Base-by-base conservation (phyloP, 2,888 invertebrate genomes). In the Callinectes sapidus region DNA sequence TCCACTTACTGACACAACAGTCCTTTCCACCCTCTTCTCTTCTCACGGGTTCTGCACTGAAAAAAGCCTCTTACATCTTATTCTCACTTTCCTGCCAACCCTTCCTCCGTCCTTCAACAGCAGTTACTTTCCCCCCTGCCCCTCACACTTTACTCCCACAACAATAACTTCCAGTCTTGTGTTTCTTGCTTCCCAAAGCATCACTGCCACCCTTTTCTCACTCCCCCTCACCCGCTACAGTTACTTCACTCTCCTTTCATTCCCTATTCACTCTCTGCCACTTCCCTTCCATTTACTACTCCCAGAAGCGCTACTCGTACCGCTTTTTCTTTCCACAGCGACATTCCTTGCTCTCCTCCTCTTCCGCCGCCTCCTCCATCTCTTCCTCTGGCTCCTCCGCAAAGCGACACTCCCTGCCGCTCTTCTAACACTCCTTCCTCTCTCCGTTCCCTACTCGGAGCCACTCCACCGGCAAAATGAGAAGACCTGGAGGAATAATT, bases 381-480 rank as follows among this genome's bases (percentile, higher is more conserved):
- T 61, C 61, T 23, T 61, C 61, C 61, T 61, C 61, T 16, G 16
- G 18, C 23, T 28, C 16, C 71, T 71, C 71, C 71, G 61, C 28
- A 71, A 71, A 28, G 28, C 28, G 71, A 71, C 71, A 71, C 71
- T 71, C 71, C 71, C 71, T 28, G 61, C 61, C 23, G 61, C 61
- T 61, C 61, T 61, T 61, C 61, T 23, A 18, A 23, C 61, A 61
- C 61, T 61, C 61, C 61, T 23, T 61, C 61, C 23, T 13, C 71
- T 71, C 28, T 28, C 71, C 71, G 71, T 28, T 28, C 71, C 71
- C 71, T 71, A 71, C 71, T 71, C 71, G 28, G n/a, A 71, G 28
- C 71, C 71, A 71, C 71, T 71, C 71, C 71, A 71, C 71, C 71
- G 28, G 28, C 71, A 71, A 71, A 71, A 71, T 71, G 71, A 71